A percentile compares a stretch with the other conserved stretches of the same genome.
These are phyloP conservation scores for Acleris cristana DNA, from an alignment of 2,888 invertebrate species.

Conservation along the genomic window DNA sequence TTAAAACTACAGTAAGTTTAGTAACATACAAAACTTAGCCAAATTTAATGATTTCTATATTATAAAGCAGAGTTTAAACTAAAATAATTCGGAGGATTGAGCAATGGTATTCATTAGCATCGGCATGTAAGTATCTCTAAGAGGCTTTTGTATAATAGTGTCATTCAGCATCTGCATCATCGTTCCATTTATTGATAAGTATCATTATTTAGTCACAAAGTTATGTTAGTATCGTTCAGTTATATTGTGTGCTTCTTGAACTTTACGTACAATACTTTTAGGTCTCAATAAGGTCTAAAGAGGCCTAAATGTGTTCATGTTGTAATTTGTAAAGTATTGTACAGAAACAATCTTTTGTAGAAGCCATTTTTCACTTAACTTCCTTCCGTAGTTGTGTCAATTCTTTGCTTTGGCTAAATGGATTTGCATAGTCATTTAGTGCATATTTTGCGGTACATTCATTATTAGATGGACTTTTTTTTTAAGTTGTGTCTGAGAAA, in stretches of 20 bases:
- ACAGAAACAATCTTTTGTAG: no score
- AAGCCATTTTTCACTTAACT: no score
- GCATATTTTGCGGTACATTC: no score
- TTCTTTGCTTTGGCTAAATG: no score
- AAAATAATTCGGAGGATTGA: background rate
- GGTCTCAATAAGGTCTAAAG: background rate
- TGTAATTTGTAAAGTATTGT: no score
- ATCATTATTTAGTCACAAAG: constrained; percentile 31
- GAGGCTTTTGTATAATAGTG: constrained; percentile 48
- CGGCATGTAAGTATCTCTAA: constrained; percentile 35
- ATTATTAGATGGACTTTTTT: no score
- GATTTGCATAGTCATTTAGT: no score
- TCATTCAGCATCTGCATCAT: constrained; percentile 42
- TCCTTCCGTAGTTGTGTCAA: no score
- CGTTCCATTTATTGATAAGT: constrained; percentile 34
- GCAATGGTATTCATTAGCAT: constrained; percentile 15
- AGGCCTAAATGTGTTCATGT: no score
- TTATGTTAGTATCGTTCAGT: constrained; percentile 9
- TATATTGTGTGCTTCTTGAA: constrained; percentile 3
- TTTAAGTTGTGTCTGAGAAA: no score
- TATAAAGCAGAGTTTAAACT: background rate
- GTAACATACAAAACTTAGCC: no score
- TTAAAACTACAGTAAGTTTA: no score
- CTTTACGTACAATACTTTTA: background rate
- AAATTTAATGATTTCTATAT: background rate